These are phyloP conservation scores for Petrosia ficiformis DNA, from an alignment of 37 sponge, comb jelly and placozoan genomes.

Conservation along the genomic window DNA sequence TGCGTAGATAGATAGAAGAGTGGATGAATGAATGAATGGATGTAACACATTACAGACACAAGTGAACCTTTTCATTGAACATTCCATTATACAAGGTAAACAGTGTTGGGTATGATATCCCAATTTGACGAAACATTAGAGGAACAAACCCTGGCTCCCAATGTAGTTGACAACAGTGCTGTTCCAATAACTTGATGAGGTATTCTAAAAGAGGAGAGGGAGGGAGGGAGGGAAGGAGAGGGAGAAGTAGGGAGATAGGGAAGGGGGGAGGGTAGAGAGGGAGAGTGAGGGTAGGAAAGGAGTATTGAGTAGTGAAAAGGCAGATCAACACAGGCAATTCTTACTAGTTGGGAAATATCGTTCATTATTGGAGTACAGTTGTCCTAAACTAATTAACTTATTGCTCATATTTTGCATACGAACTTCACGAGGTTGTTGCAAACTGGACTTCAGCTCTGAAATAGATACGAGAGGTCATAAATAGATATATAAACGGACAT, in stretches of 20 bases:
- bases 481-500: neutral
- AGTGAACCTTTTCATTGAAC: slow-evolving; percentile 81
- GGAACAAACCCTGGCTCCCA: slow-evolving; percentile 52
- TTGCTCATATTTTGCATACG: slow-evolving; percentile 26
- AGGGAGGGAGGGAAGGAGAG: slow-evolving; percentile 1
- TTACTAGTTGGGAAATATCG: slow-evolving; percentile 68
- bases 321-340: too few relatives aligned
- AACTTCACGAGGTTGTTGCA: neutral
- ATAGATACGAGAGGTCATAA: neutral
- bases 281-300: neutral
- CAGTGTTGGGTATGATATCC: slow-evolving; percentile 49
- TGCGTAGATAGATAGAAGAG: too few relatives aligned
- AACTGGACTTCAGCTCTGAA: slow-evolving; percentile 9
- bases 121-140: slow-evolving; percentile 47
- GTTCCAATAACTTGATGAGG: slow-evolving; percentile 63
- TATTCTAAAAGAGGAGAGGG: slow-evolving; percentile 19
- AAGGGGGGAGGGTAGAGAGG: neutral
- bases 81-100: slow-evolving; percentile 66
- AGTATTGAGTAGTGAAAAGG: too few relatives aligned
- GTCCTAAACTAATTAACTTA: slow-evolving; percentile 61
- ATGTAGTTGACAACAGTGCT: slow-evolving; percentile 48
- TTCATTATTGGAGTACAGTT: slow-evolving; percentile 62
- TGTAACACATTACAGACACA: too few relatives aligned
- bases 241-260: neutral
- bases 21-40: too few relatives aligned